Base-by-base conservation (phyloP, 2,888 invertebrate species). In the Sinelater perroti region DNA sequence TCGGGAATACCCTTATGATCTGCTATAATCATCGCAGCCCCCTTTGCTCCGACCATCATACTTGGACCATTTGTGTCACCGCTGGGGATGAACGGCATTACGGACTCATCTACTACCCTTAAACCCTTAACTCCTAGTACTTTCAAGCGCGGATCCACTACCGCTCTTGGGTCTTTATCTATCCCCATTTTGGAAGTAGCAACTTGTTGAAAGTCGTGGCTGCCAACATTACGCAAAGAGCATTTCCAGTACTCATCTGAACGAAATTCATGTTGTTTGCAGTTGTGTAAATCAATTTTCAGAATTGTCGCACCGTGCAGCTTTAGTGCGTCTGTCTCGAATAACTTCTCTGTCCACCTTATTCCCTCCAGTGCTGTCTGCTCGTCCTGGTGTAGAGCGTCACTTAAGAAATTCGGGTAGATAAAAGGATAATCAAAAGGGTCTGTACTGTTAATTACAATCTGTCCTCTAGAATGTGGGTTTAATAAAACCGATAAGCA, bases 401-500 rank as follows among this genome's bases (percentile, higher is more conserved):
- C 80, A 0, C 76, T 71, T 17, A 89, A 80, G 71, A 88, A 89
- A 68, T 87, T 86, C 1, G 87, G 79, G 67, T 83, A 78, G 31
- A 90, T 83, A 18, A 79, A 66, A 0, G 89, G 88, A 38, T 81
- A 75, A 4, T 85, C 83, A 26, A 77, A 72, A 0, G 87, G 86
- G 70, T 88, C 73, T 0, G 72, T 73, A 0, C 83, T 82, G 21
- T 72, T 70, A 5, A 90, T 71, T 58, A 78, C 76, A 3, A 90
- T 67, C 53, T 69, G 68, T n/a, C 87, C 86, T 30, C 76, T 78
- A 1, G 83, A 82, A 71, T 81, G 79, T 0, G 83, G 82, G 0
- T 97, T 83, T 70, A 97, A 75, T 84, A 94, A 90, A 90, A 68
- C 90, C 90, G 0, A 90, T 87, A 70, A 93, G 92, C 8, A 28